Percentiles rank a stretch among this genome's conserved stretches.
phyloP scores from a whole-genome alignment of 2,797 vertebrate genomes.

The Cephalopachus bancanus region DNA sequence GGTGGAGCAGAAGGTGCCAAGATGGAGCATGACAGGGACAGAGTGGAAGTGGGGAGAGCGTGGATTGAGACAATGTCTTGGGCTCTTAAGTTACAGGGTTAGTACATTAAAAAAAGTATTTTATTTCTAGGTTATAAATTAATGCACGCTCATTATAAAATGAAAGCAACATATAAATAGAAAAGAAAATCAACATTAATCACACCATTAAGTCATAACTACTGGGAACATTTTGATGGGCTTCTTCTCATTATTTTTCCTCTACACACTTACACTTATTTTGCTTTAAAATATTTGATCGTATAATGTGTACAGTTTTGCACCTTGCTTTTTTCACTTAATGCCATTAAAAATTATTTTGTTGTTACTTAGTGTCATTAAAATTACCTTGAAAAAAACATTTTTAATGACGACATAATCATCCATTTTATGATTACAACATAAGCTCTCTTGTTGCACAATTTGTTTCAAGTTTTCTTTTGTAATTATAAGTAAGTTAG shows the following conservation, averaged over 20 bases:
- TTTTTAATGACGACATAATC: not conserved
- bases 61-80: not conserved
- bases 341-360: not conserved
- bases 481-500: not conserved
- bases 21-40: not conserved
- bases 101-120: not conserved
- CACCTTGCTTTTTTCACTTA: not conserved
- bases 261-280: not conserved
- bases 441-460: not conserved
- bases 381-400: conserved; percentile 7
- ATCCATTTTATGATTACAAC: not conserved
- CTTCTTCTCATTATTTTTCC: not conserved
- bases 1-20: rapidly evolving
- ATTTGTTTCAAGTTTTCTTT: not conserved
- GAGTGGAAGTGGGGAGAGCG: not conserved
- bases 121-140: conserved; percentile 7
- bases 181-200: not conserved
- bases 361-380: not conserved
- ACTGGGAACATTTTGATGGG: not conserved
- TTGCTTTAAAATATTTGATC: not conserved
- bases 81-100: not conserved
- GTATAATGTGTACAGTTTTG: not conserved
- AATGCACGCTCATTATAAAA: not conserved
- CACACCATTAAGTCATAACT: not conserved
- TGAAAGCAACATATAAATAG: not conserved